Conservation (phyloP, 2,797 vertebrate genomes). For the Myotis vivesi region DNA sequence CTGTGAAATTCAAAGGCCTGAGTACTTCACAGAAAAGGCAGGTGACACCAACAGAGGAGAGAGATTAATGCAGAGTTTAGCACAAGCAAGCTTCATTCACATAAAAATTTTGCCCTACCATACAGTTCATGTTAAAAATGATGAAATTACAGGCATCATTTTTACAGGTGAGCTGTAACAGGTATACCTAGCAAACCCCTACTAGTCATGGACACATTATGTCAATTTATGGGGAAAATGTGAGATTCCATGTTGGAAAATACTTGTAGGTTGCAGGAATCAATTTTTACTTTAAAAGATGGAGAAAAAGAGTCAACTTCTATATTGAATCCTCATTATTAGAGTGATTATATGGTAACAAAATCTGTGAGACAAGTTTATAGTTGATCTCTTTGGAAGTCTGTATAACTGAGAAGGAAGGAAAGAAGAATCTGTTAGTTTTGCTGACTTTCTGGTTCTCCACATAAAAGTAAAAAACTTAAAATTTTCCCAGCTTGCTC, state of each 20-base stretch:
- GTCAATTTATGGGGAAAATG: neutral
- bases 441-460: neutral
- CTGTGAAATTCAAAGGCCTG: neutral
- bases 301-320: neutral
- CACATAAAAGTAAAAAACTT: neutral
- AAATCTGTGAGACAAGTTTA: neutral
- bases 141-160: neutral
- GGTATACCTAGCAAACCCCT: neutral
- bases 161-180: neutral
- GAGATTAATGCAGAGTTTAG: neutral
- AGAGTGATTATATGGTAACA: neutral
- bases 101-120: neutral
- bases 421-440: neutral
- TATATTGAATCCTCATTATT: neutral
- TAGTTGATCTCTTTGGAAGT: neutral
- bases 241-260: neutral
- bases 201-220: neutral
- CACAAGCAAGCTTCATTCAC: neutral
- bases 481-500: neutral
- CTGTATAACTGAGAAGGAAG: neutral
- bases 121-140: neutral
- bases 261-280: neutral
- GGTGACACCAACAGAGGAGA: neutral
- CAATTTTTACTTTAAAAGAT: neutral
- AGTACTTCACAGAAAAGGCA: neutral